Evolutionary conservation across 2,888 invertebrate genomes (phyloP).

Genomic region (Coleophora flavipennella): DNA sequence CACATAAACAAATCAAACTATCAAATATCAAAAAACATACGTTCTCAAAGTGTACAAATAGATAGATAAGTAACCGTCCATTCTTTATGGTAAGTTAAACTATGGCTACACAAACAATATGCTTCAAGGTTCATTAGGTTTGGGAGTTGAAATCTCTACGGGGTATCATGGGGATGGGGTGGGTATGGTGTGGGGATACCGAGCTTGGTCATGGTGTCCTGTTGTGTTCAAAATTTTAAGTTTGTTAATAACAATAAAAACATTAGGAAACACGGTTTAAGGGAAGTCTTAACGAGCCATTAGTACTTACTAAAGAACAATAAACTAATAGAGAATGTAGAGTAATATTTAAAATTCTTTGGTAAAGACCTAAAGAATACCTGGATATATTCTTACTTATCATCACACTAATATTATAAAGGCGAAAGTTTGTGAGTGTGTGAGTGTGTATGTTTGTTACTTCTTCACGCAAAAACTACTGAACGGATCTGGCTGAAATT

Average conservation of each 20-base stretch:
- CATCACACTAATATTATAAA: too few relatives aligned
- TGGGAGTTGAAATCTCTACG: slow-evolving; percentile 21
- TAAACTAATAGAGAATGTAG: not conserved
- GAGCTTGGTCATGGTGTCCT: not conserved
- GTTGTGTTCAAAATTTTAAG: not conserved
- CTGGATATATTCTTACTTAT: too few relatives aligned
- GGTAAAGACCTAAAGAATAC: too few relatives aligned
- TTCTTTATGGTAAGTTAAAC: slow-evolving; percentile 55
- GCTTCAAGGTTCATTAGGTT: slow-evolving; percentile 49
- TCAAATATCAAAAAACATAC: slow-evolving; percentile 1
- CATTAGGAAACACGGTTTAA: not conserved
- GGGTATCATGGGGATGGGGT: slow-evolving; percentile 14
- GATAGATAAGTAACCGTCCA: slow-evolving; percentile 20
- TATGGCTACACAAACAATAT: slow-evolving; percentile 61
- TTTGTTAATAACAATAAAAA: not conserved
- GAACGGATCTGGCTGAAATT: too few relatives aligned
- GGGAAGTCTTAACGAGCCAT: not conserved
- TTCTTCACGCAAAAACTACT: too few relatives aligned
- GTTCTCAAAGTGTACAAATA: slow-evolving; percentile 1
- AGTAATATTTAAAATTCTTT: too few relatives aligned
- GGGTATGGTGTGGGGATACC: not conserved
- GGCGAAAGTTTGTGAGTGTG: too few relatives aligned
- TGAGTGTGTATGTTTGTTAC: too few relatives aligned
- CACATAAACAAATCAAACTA: not conserved
- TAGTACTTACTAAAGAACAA: not conserved